Conservation (phyloP, 2,113 vertebrate genomes). For the Plotosus lineatus region DNA sequence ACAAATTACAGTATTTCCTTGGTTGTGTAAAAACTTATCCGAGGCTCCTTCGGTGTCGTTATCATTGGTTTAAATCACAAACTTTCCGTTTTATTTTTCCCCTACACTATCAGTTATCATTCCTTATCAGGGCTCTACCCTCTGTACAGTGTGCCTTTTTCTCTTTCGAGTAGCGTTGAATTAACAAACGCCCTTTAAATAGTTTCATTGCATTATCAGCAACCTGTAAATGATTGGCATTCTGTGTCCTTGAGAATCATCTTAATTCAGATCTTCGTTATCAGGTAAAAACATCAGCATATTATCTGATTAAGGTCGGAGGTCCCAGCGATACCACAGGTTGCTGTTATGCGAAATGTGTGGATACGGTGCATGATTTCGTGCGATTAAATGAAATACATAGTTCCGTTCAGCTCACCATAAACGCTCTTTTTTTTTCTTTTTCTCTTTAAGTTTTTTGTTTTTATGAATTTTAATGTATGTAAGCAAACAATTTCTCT, state of each 20-base stretch:
- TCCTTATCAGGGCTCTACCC: background rate
- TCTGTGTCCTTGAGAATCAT: slow-evolving; percentile 23
- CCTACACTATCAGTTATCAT: background rate
- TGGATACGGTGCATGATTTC: too few species aligned
- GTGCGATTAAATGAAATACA: too few species aligned
- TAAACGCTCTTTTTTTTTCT: background rate
- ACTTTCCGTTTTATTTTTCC: background rate
- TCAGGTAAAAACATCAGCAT: slow-evolving; percentile 21
- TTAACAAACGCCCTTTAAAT: background rate
- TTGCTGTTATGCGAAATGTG: background rate
- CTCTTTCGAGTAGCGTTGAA: background rate
- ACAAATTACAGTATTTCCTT: background rate
- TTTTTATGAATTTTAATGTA: background rate
- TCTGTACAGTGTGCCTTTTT: background rate
- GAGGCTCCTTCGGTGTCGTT: background rate
- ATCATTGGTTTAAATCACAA: background rate
- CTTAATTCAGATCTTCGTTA: slow-evolving; percentile 39
- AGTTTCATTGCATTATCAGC: background rate
- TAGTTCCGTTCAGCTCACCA: too few species aligned
- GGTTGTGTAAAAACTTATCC: background rate
- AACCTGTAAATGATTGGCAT: slow-evolving; percentile 40
- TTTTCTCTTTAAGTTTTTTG: background rate
- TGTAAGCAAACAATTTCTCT: background rate
- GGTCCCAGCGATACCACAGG: background rate
- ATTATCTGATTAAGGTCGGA: slow-evolving; percentile 26